Evolutionary conservation across 2,888 invertebrate genomes (phyloP), one percentile per base, ranked within the genome.

Genomic region (Dasysyrphus tricinctus): DNA sequence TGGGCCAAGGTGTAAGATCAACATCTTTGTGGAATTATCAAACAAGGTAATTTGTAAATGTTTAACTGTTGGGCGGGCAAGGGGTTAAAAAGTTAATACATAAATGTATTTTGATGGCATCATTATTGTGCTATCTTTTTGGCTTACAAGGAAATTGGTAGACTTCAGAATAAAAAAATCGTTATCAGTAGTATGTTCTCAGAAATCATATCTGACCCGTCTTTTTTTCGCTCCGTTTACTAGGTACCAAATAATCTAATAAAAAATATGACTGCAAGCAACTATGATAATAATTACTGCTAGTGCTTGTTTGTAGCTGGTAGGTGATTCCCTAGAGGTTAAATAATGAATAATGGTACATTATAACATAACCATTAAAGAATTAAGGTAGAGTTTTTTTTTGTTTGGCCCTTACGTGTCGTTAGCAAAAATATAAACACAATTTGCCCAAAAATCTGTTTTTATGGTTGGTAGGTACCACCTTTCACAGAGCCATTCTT

Each of bases 1-100:
- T 47, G 51, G 75, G 80, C 57, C 57, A 82, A 77, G 67, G 79
- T 65, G 39, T 74, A 29, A 49, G 44, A 67, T 70, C 42, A 63
- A 42, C 79, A 69, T 39, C 57, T 83, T 56, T 79, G 56, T 56
- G 61, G 44, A 73, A 37, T 11, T 42, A 44, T 70, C 42, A 34
- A 79, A 11, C 69, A 70, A 83, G 83, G 83, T 83, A 75, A 83
- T 74, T 49, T 19, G 44, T 37, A 39, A 34, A 19, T 29, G 34
- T 32, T 70, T 65, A 32, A 11, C 51, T 76, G 29, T 32, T 54
- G 69, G 37, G 19, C 12, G 16, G 54, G n/a, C 29, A 32, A 37
- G 24, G 57, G 37, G 57, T 29, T 39, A 47, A 24, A 24, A 57
- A 19, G 2, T 14, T 44, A 5, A 34, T n/a, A 29, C 32, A 32